Evolutionary conservation across 2,797 vertebrate species (phyloP).

Genomic region (Enteromius treurensis): DNA sequence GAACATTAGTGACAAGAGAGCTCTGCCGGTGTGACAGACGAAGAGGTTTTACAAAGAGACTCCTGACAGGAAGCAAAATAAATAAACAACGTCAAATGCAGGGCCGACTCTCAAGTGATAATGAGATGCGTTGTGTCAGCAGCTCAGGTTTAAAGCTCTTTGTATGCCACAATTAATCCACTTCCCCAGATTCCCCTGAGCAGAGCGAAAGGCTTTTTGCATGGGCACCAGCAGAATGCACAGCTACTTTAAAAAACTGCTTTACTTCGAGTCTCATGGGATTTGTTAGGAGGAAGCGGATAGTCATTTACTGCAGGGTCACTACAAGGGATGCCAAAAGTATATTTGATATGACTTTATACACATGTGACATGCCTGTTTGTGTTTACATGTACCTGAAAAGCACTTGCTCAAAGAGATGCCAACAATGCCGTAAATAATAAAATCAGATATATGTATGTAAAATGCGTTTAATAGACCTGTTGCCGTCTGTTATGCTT

Average conservation of each 20-base stretch:
- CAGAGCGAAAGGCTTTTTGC: constrained; percentile 8
- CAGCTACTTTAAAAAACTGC: constrained; percentile 6
- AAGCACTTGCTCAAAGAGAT: background rate
- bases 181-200: constrained; percentile 25
- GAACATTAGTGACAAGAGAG: constrained; percentile 26
- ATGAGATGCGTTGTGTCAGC: constrained; percentile 40
- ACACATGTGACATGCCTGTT: background rate
- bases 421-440: background rate
- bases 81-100: constrained; percentile 41
- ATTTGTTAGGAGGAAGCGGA: background rate
- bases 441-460: background rate
- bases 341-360: background rate
- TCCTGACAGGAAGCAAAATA: constrained; percentile 55
- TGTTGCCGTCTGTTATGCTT: background rate
- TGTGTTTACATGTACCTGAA: background rate
- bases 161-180: constrained; percentile 43
- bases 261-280: constrained; percentile 18
- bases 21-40: constrained; percentile 42
- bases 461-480: background rate
- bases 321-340: background rate
- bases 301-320: background rate
- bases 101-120: constrained; percentile 39
- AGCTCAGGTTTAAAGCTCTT: constrained; percentile 28
- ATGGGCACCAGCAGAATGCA: constrained; percentile 14
- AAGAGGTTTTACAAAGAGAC: constrained; percentile 43